Conservation (phyloP, 1,140 invertebrate species). For the Amyelois transitella region DNA sequence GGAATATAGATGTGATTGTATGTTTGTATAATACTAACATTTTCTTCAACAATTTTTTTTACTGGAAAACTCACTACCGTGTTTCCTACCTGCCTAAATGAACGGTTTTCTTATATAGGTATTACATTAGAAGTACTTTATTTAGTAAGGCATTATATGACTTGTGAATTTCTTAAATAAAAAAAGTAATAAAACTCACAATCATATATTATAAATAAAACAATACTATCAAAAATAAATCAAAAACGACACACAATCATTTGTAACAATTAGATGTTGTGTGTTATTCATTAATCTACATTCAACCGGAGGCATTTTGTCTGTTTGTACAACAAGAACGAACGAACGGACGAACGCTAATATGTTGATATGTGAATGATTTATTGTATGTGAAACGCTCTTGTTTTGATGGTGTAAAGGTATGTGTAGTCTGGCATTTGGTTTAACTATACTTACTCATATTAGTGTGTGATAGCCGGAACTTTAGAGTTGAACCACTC, state of each 20-base stretch:
- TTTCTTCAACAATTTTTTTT: too few species aligned
- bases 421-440: neutral
- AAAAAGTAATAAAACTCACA: neutral
- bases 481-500: too few species aligned
- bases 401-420: neutral
- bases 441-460: too few species aligned
- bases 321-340: constrained; percentile 34
- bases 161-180: too few species aligned
- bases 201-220: neutral
- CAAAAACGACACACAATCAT: constrained; percentile 47
- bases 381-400: neutral
- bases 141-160: too few species aligned
- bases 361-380: neutral
- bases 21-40: too few species aligned
- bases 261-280: constrained; percentile 55
- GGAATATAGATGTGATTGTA: too few species aligned
- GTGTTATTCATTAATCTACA: constrained; percentile 58
- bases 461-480: too few species aligned
- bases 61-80: too few species aligned
- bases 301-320: constrained; percentile 38
- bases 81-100: too few species aligned
- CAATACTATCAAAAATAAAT: constrained; percentile 29
- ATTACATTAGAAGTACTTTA: too few species aligned
- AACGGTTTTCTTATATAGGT: too few species aligned
- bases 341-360: neutral